Evolutionary conservation across 2,113 vertebrate species (phyloP), one percentile per base, ranked within the genome.

Genomic region (Cepphus grylle): DNA sequence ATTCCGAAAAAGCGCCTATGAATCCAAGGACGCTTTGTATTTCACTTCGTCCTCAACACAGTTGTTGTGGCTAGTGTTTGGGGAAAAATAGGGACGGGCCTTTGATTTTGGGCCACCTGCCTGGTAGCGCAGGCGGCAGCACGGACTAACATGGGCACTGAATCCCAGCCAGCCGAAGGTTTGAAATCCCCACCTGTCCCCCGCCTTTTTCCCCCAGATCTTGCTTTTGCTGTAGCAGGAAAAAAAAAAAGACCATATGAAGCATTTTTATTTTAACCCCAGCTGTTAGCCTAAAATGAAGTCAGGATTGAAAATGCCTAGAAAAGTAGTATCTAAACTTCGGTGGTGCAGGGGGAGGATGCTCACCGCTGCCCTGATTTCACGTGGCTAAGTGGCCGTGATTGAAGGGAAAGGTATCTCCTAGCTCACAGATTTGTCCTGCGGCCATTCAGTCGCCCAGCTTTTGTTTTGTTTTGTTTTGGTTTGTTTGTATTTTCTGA

Each of bases 401-500:
- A 73, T 3, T 79, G 70, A 87, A 72, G 22, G 59, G 61, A 92
- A 90, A 53, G 47, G 73, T 71, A 69, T 89, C 32, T 76, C n/a
- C 43, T 85, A 47, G 53, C 73, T 78, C 89, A n/a, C 30, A 27
- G 63, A 58, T 88, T 91, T 80, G 45, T 95, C 50, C 77, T 55
- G 66, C 1, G 1, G 81, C 78, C 62, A 89, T 95, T 97, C 86
- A 93, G 1, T 88, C 27, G 8, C 62, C 42, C 58, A 30, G 29
- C 66, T 43, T 56, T 82, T 55, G 36, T 82, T 86, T 71, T 70
- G 74, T 36, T 92, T 95, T 65, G 83, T 4, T 86, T 89, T 90
- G 88, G 45, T 95, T 81, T 96, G 66, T 85, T 94, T 92, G 77
- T 94, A 63, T 96, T 96, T 93, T 95, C 76, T 96, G 93, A 95